These are phyloP conservation scores for Margarornis squamiger DNA, from an alignment of 2,797 vertebrate genomes.

Conservation along the genomic window DNA sequence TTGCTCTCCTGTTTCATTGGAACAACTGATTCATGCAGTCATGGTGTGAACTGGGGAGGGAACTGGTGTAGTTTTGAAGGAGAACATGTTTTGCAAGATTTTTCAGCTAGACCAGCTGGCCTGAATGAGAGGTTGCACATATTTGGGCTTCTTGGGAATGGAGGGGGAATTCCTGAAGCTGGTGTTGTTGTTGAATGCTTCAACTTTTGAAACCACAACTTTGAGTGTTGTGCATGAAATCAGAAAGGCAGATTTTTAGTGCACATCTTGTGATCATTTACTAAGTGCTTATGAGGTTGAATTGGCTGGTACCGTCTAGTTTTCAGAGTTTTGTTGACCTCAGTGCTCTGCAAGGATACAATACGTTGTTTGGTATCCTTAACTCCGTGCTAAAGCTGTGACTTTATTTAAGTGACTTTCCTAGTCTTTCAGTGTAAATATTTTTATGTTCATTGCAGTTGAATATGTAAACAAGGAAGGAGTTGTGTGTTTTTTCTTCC, in stretches of 20 bases:
- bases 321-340: background rate
- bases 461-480: background rate
- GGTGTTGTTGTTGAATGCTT: background rate
- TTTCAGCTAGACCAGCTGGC: background rate
- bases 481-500: background rate
- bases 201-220: background rate
- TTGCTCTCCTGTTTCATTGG: background rate
- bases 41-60: background rate
- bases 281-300: background rate
- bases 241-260: background rate
- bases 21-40: background rate
- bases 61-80: background rate
- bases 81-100: background rate
- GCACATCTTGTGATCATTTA: accelerated
- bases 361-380: background rate
- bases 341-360: background rate
- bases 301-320: background rate
- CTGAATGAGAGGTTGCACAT: background rate
- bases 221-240: background rate
- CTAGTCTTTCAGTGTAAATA: background rate
- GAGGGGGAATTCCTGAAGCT: background rate
- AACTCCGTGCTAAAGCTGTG: background rate
- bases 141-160: background rate
- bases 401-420: background rate
- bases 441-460: background rate